Base-by-base conservation (phyloP, 1,140 invertebrate genomes). In the Ceratosolen fusciceps region DNA sequence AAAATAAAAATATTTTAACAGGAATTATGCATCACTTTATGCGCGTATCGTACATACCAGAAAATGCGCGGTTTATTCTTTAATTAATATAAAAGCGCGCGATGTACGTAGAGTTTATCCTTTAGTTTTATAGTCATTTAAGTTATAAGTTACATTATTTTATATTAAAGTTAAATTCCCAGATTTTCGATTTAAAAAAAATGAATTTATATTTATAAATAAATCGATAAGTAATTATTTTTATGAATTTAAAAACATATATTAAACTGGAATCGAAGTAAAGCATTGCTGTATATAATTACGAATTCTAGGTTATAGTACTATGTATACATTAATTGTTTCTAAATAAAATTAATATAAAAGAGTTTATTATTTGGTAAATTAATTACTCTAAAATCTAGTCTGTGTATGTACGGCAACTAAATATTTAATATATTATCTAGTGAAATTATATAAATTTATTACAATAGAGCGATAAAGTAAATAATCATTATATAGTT, bases 21-120 rank as follows among this genome's bases (percentile, higher is more conserved):
- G 43, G 16, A 47, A 16, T 9, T 47, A 47, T 16, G 7, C 43
- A 47, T 47, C 43, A 16, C 16, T 47, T 47, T 52, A 52, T 19
- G 49, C 19, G 10, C 14, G 19, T 52, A 26, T 60, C 14, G 26
- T 31, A n/a, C n/a, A 47, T 52, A 19, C n/a, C 24, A 31, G 56
- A 79, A 73, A 79, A 49, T 31, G 77, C 71, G 71, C 71, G 71
- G 29, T 52, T 72, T 77, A 9, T 24, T 19, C 39, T 1, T 19
- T 16, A 70, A 34, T 39, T 60, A 19, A 68, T 73, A 39, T 58
- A 81, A 81, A 81, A 81, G 73, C 71, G 80, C 80, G 80, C 80
- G 76, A 81, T 39, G 10, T 26, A 54, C 24, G 54, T 31, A 14
- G 52, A 24, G 26, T 8, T 4, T n/a, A n/a, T n/a, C n/a, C n/a